Base-by-base conservation (phyloP, 2,113 vertebrate species). In the Lichenostomus cassidix region DNA sequence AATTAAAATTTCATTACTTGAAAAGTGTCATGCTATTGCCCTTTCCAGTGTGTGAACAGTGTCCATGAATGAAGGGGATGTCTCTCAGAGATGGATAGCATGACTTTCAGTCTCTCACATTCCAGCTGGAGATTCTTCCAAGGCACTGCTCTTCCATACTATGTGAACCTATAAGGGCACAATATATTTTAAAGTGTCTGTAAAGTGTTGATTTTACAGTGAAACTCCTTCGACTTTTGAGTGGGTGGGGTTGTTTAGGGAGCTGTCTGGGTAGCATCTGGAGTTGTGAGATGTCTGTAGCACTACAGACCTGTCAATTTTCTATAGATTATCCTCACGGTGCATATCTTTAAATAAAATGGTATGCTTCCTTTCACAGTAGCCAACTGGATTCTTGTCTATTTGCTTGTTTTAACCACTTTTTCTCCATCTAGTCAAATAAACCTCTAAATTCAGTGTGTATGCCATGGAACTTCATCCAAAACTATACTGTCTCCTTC, bases 371-470 rank as follows among this genome's bases (percentile, higher is more conserved):
- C 71, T 96, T 89, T 75, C 90, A 84, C 49, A 46, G 88, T 83
- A 90, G 85, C 60, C 71, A 89, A 27, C 69, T 71, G 58, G 31
- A 49, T 87, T 91, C 71, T 93, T 83, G 35, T 79, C 65, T 95
- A 60, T 93, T 96, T 95, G 83, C 58, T 90, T 67, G 33, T 63
- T 91, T 67, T 79, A 86, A 89, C 91, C 1, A 11, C 77, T 87
- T 93, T 95, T 71, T 94, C 92, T 83, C 79, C 53, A 63, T 79
- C 82, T 89, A 62, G 50, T 96, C 90, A 94, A 89, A 92, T 78
- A 91, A 88, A 92, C 69, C 7, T 14, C 53, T 89, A 85, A 77
- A 90, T 85, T 96, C 91, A 68, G 53, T 82, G 81, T 78, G 49
- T 87, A 42, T 24, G 19, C 65, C 74, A 49, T 81, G 75, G 86